These are phyloP conservation scores for Epirrhoe alternata DNA, from an alignment of 2,888 invertebrate species.

Conservation along the genomic window DNA sequence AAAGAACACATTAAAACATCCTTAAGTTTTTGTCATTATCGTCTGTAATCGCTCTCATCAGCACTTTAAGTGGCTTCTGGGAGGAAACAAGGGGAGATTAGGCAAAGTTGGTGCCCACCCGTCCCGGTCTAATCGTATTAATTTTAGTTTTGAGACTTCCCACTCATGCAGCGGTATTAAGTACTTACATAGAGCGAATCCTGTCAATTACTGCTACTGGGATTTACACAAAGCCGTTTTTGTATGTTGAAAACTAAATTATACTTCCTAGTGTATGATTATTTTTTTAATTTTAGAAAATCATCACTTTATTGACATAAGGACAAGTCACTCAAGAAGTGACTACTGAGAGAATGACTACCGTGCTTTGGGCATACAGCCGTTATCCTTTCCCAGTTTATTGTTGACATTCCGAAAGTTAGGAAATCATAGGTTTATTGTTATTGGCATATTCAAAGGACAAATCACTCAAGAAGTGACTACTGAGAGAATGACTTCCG, in stretches of 20 bases:
- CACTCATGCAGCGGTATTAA: slow-evolving; percentile 4
- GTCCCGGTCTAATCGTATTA: slow-evolving; percentile 60
- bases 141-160: slow-evolving; percentile 43
- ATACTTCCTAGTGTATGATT: too few relatives aligned
- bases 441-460: too few relatives aligned
- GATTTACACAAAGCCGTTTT: neutral
- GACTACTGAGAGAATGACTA: too few relatives aligned
- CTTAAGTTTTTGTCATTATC: slow-evolving; percentile 54
- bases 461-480: too few relatives aligned
- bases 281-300: too few relatives aligned
- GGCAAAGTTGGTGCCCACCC: slow-evolving; percentile 56
- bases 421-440: too few relatives aligned
- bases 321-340: too few relatives aligned
- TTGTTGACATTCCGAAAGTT: neutral
- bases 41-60: slow-evolving; percentile 56
- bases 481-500: too few relatives aligned
- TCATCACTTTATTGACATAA: too few relatives aligned
- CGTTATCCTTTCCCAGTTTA: too few relatives aligned
- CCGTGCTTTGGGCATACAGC: too few relatives aligned
- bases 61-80: slow-evolving; percentile 57
- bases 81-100: slow-evolving; percentile 71
- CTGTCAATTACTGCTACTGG: neutral
- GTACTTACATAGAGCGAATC: slow-evolving; percentile 1
- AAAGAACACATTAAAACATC: slow-evolving; percentile 40
- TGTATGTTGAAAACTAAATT: too few relatives aligned